Conservation (phyloP, 2,797 vertebrate genomes). For the Strix occidentalis region DNA sequence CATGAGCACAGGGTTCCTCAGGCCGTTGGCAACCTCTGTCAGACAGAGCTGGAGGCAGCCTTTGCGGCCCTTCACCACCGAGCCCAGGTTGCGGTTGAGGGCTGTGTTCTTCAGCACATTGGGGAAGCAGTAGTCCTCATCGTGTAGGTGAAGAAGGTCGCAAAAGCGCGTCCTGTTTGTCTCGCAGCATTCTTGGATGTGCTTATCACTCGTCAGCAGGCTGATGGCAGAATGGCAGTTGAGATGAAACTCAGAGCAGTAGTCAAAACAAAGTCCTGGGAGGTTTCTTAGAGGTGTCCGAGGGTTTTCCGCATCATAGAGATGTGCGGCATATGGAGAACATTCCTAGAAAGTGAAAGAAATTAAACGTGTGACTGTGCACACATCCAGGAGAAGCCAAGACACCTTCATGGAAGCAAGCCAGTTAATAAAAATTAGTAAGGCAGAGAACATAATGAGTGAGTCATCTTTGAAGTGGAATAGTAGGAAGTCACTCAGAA, state of each 20-base stretch:
- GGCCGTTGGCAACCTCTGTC: slow-evolving; percentile 81
- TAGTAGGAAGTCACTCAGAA: neutral
- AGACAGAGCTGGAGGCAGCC: slow-evolving; percentile 88
- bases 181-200: slow-evolving; percentile 58
- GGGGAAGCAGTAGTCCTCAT: slow-evolving; percentile 87
- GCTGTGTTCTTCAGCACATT: slow-evolving; percentile 74
- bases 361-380: neutral
- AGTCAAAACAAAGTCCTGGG: slow-evolving; percentile 82
- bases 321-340: slow-evolving; percentile 86
- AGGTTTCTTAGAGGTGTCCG: slow-evolving; percentile 79
- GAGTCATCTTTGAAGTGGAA: neutral
- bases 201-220: slow-evolving; percentile 74
- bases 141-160: slow-evolving; percentile 76
- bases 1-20: slow-evolving; percentile 85
- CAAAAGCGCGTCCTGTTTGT: slow-evolving; percentile 77
- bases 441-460: neutral
- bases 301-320: slow-evolving; percentile 85
- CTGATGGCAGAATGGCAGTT: slow-evolving; percentile 77
- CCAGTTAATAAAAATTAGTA: neutral
- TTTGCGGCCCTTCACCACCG: slow-evolving; percentile 67
- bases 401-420: neutral
- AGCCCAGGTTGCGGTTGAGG: slow-evolving; percentile 80
- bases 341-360: slow-evolving; percentile 78
- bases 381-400: neutral
- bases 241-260: slow-evolving; percentile 80